phyloP scores from a whole-genome alignment of 2,113 vertebrate species.

The Agelaius phoeniceus region DNA sequence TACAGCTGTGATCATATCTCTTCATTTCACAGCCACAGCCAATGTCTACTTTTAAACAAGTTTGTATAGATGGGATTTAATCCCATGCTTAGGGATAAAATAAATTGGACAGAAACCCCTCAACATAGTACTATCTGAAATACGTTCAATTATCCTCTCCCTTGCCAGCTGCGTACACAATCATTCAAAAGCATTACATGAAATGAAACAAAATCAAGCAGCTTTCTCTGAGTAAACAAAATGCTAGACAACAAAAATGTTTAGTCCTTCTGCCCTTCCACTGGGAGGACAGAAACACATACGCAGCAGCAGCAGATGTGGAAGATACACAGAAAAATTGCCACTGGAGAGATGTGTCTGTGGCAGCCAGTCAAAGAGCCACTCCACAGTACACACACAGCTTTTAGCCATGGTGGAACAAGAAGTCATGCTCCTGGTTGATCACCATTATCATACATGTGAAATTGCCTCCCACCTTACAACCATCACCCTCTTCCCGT shows the following conservation, averaged over 20 bases:
- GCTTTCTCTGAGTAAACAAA: background rate
- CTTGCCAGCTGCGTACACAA: background rate
- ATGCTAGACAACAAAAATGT: background rate
- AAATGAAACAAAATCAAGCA: background rate
- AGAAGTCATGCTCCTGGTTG: background rate
- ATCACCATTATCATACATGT: background rate
- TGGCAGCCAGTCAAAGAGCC: background rate
- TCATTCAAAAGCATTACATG: background rate
- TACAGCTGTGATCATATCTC: background rate
- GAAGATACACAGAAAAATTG: background rate
- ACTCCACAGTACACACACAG: background rate
- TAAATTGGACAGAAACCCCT: background rate
- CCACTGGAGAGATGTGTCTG: background rate
- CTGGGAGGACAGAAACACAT: background rate
- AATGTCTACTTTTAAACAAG: background rate
- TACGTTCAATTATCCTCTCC: background rate
- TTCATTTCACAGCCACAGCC: conserved; percentile 22
- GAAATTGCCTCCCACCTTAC: background rate
- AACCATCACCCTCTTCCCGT: background rate
- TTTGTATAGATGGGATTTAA: conserved; percentile 1
- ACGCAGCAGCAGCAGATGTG: background rate
- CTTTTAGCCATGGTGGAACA: background rate
- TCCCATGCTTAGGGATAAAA: background rate
- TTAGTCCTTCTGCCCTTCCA: background rate
- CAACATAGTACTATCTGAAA: background rate